Percentiles rank a stretch among this genome's conserved stretches.
Conservation (phyloP, 2,113 vertebrate species). For the Zosterops lateralis region DNA sequence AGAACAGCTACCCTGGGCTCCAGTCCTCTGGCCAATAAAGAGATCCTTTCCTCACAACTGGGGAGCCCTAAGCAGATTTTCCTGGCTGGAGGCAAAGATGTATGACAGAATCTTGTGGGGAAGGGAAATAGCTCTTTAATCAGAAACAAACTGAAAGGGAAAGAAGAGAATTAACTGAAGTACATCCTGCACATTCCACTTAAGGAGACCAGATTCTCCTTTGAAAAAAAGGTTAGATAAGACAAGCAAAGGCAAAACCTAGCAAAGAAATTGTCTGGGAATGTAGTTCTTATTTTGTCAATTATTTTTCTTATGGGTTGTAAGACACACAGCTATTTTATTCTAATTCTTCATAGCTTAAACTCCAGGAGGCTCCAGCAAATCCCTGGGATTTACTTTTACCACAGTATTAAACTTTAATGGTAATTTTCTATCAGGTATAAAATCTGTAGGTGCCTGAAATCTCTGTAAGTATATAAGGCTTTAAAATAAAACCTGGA, state of each 20-base stretch:
- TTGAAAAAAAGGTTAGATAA: conserved; percentile 8
- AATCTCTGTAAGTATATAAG: neutral
- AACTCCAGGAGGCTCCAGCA: conserved; percentile 16
- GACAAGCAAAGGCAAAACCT: neutral
- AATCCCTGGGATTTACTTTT: conserved; percentile 46
- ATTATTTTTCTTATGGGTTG: conserved; percentile 12
- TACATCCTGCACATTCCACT: neutral
- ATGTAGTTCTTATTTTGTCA: conserved; percentile 7
- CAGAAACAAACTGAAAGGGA: neutral
- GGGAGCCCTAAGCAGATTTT: neutral
- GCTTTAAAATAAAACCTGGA: conserved; percentile 14
- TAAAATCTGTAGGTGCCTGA: conserved; percentile 26
- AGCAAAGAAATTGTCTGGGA: neutral
- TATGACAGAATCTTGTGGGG: neutral
- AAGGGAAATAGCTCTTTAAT: neutral
- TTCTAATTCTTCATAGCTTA: conserved; percentile 36
- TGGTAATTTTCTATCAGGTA: conserved; percentile 34
- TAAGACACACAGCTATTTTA: conserved; percentile 20
- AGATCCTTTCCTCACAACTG: neutral
- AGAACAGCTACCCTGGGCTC: neutral
- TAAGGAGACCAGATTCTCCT: neutral
- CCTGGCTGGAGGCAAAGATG: neutral
- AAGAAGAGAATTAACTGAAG: conserved; percentile 19
- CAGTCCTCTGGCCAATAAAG: neutral
- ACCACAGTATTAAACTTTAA: conserved; percentile 9